Evolutionary conservation across 1,140 invertebrate species (phyloP), one percentile per base, ranked within the genome.

Genomic region (Drosophila burlai): DNA sequence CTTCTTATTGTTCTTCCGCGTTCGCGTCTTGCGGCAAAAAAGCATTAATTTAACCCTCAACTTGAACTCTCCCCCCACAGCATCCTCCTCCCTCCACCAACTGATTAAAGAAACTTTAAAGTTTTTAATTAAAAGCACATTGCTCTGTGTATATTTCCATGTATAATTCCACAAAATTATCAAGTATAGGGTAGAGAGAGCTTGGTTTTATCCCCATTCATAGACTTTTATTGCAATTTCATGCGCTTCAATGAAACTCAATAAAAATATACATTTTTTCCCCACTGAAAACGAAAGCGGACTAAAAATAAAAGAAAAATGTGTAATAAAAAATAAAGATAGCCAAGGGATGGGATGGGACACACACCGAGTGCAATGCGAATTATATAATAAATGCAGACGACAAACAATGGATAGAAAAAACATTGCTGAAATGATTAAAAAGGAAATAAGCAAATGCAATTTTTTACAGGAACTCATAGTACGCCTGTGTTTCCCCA

Each of bases 171-270:
- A 73, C 76, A 69, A 83, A 63, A 74, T 83, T 68, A 54, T 52
- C 60, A 43, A 54, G 47, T 55, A 11, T 11, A 55, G 34, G 36
- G 52, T 6, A 15, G 29, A 34, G 31, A 38, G 52, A 59, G 13
- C 21, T 36, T 15, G 40, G 16, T 50, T 61, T 69, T 50, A 65
- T 68, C 45, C 61, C 64, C 58, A 69, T 78, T 67, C 71, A 87
- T 90, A 79, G 84, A 84, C 81, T 87, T 89, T 89, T 90, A 89
- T 85, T 81, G 85, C 85, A 89, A 89, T 89, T 89, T 90, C 77
- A 81, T 84, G 77, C 85, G 85, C 85, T 90, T 85, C 85, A 89
- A 84, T 90, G 79, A 81, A 89, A 85, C 85, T 85, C 81, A 89
- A 89, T 89, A 90, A 84, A 90, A 89, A 81, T 68, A 71, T 31